Percentiles rank a stretch among this genome's conserved stretches.
Conservation (phyloP, 1,140 invertebrate species). For the Caenorhabditis latens region DNA sequence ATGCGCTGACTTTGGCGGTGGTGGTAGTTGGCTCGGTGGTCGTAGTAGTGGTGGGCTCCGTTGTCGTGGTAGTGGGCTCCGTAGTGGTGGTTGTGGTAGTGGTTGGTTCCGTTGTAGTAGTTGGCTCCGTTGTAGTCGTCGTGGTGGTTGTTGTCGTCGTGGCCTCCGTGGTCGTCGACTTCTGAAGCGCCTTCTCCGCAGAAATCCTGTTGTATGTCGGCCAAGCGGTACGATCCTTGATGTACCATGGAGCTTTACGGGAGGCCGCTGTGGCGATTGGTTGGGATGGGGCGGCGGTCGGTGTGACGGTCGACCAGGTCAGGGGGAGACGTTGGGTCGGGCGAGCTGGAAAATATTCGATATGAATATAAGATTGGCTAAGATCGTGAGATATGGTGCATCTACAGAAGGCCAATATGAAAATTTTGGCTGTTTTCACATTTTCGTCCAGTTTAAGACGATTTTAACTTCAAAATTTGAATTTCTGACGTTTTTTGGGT, state of each 20-base stretch:
- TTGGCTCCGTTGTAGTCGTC: slow-evolving; percentile 13
- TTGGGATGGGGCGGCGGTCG: slow-evolving; percentile 59
- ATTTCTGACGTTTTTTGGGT: too few relatives aligned
- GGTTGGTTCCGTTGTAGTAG: slow-evolving; percentile 34
- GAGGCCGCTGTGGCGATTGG: slow-evolving; percentile 59
- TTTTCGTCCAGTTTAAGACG: too few relatives aligned
- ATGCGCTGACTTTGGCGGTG: slow-evolving; percentile 66
- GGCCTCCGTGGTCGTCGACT: background rate
- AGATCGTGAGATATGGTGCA: too few relatives aligned
- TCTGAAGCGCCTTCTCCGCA: slow-evolving; percentile 45
- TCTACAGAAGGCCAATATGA: too few relatives aligned
- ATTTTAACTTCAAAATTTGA: too few relatives aligned
- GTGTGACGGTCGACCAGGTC: slow-evolving; percentile 68
- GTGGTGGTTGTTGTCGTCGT: slow-evolving; percentile 53
- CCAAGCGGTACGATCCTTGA: slow-evolving; percentile 66
- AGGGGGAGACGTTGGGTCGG: slow-evolving; percentile 63
- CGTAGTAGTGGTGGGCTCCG: slow-evolving; percentile 43
- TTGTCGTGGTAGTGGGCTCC: slow-evolving; percentile 28
- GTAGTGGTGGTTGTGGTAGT: slow-evolving; percentile 53
- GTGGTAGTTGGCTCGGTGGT: slow-evolving; percentile 56
- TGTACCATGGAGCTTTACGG: slow-evolving; percentile 69
- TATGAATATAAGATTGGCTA: too few relatives aligned
- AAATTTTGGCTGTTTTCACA: too few relatives aligned
- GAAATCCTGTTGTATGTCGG: slow-evolving; percentile 61
- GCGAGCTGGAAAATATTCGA: background rate